Evolutionary conservation across 2,797 vertebrate species (phyloP).

Genomic region (Chaunax sp.): DNA sequence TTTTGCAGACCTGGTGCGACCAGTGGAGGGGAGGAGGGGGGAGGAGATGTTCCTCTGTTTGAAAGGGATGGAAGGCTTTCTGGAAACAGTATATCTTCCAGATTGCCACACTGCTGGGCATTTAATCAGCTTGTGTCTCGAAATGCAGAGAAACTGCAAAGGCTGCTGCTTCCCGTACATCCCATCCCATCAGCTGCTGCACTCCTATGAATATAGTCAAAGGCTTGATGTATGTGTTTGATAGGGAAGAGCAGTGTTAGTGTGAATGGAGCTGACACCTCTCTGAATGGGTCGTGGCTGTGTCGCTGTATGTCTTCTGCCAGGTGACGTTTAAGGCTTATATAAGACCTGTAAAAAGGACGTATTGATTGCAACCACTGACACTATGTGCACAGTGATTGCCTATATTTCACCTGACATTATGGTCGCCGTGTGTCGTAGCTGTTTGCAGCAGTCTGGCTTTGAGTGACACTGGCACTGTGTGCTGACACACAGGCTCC

Average conservation of each 20-base stretch:
- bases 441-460: slow-evolving; percentile 41
- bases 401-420: slow-evolving; percentile 72
- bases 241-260: slow-evolving; percentile 48
- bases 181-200: slow-evolving; percentile 36
- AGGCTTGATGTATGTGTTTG: slow-evolving; percentile 55
- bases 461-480: slow-evolving; percentile 62
- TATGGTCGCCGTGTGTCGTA: slow-evolving; percentile 32
- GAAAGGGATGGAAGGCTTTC: slow-evolving; percentile 42
- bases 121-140: slow-evolving; percentile 64
- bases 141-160: slow-evolving; percentile 14
- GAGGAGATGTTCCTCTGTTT: slow-evolving; percentile 10
- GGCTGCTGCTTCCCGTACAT: slow-evolving; percentile 24
- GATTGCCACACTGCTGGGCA: slow-evolving; percentile 48
- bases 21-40: too few species aligned
- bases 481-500: slow-evolving; percentile 54
- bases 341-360: slow-evolving; percentile 71
- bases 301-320: slow-evolving; percentile 63
- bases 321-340: slow-evolving; percentile 51
- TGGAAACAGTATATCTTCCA: slow-evolving; percentile 52
- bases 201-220: slow-evolving; percentile 30
- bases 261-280: slow-evolving; percentile 59
- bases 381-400: slow-evolving; percentile 55
- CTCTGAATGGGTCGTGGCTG: slow-evolving; percentile 63
- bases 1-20: too few species aligned
- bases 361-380: slow-evolving; percentile 57